Evolutionary conservation across 2,113 vertebrate species (phyloP), one percentile per base, ranked within the genome.

Genomic region (Acrocephalus kingi): DNA sequence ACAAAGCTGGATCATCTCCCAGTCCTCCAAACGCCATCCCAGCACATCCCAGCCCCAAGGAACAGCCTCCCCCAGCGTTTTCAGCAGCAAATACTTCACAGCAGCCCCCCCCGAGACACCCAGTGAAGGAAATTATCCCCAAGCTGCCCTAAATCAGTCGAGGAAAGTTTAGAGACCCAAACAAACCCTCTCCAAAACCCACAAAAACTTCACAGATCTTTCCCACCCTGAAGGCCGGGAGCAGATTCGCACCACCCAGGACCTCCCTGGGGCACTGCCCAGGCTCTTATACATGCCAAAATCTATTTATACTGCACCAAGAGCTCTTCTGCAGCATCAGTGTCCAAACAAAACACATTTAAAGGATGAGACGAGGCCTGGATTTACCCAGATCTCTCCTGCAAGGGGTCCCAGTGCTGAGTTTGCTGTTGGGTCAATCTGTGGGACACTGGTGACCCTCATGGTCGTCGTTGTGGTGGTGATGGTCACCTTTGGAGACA

Each of bases 131-230:
- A 67, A 80, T 1, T 2, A 6, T 22, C 28, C 27, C 62, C 62
- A 21, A 3, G 16, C 14, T 6, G 19, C 37, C 15, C 22, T 8
- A 31, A 67, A 27, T 2, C n/a, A 30, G 11, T 6, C 2, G 6
- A 28, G 15, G 5, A 31, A 69, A 56, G 11, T 5, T 33, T 3
- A 55, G 48, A 28, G 25, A 31, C 11, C 4, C 48, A 54, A 71
- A n/a, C 14, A 11, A 83, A 31, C 13, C 5, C 0, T 5, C 21
- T 30, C 10, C 20, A n/a, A 72, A 76, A 8, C 1, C 3, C 19
- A 31, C 13, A 41, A 74, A 75, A 72, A 5, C 23, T 10, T 28
- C 7, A 0, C 23, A 58, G 54, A 18, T 28, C 15, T 10, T 48
- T 48, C 33, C 27, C 3, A 37, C 1, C 28, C 48, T 35, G 21